Evolutionary conservation across 1,140 invertebrate genomes (phyloP).

Genomic region (Glossosoma conforme): DNA sequence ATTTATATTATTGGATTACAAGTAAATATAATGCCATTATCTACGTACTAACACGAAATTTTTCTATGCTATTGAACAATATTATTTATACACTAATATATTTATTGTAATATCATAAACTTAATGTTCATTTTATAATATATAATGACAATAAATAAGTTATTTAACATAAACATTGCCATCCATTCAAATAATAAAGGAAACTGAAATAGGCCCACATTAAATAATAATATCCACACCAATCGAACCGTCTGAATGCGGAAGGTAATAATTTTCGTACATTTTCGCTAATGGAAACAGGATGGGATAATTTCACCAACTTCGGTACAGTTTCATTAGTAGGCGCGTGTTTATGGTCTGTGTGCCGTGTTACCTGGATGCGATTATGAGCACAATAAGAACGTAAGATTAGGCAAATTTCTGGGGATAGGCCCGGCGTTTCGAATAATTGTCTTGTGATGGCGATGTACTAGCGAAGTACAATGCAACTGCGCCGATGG

Average conservation of each 20-base stretch:
- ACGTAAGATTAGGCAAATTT: conserved; percentile 24
- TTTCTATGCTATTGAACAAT: too few relatives aligned
- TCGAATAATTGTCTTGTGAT: conserved; percentile 17
- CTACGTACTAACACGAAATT: too few relatives aligned
- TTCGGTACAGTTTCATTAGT: conserved; percentile 23
- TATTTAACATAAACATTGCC: not conserved
- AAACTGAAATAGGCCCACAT: not conserved
- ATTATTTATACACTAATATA: too few relatives aligned
- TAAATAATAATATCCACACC: not conserved
- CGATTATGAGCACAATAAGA: conserved; percentile 25
- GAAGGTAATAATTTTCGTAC: conserved; percentile 24
- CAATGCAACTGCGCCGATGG: conserved; percentile 11
- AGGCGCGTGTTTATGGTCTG: not conserved
- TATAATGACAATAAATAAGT: too few relatives aligned
- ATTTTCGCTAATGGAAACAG: conserved; percentile 27
- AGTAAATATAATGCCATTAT: too few relatives aligned
- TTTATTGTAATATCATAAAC: too few relatives aligned
- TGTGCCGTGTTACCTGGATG: too few relatives aligned
- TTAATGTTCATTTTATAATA: not conserved
- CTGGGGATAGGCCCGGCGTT: conserved; percentile 17
- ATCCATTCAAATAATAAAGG: not conserved
- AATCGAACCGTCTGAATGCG: conserved; percentile 18
- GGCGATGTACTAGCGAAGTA: too few relatives aligned
- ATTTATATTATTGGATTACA: too few relatives aligned
- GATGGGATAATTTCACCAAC: conserved; percentile 22